Conservation (phyloP, 2,888 invertebrate species). For the Hesperia comma region DNA sequence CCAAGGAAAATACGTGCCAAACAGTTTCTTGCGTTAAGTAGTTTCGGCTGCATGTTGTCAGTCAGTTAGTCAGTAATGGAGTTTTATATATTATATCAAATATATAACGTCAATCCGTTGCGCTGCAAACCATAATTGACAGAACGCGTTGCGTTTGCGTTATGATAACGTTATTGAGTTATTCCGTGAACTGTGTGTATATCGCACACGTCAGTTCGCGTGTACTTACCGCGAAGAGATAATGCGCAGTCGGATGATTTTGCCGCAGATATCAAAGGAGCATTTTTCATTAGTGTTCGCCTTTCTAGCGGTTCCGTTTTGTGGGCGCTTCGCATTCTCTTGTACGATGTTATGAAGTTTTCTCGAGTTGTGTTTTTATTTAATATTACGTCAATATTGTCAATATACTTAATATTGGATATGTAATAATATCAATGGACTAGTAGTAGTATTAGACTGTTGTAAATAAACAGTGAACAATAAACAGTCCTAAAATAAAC, state of each 20-base stretch:
- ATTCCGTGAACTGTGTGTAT: not conserved
- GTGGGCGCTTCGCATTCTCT: slow-evolving; percentile 7
- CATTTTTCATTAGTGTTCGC: slow-evolving; percentile 24
- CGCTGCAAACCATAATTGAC: not conserved
- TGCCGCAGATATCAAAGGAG: slow-evolving; percentile 13
- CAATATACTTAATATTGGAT: too few relatives aligned
- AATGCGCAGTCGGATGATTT: slow-evolving; percentile 2
- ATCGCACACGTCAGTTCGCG: not conserved
- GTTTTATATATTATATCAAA: too few relatives aligned
- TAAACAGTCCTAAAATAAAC: too few relatives aligned
- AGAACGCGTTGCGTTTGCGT: not conserved
- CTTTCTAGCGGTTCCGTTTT: slow-evolving; percentile 9
- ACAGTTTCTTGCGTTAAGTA: too few relatives aligned
- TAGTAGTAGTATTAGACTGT: too few relatives aligned
- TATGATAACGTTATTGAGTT: not conserved
- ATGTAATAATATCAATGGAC: too few relatives aligned
- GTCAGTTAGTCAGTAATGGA: too few relatives aligned
- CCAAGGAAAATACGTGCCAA: too few relatives aligned
- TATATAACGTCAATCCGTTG: too few relatives aligned
- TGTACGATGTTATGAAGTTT: slow-evolving; percentile 6
- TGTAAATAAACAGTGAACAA: too few relatives aligned
- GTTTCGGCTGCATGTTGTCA: too few relatives aligned
- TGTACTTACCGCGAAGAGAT: slow-evolving; percentile 1
- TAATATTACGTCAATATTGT: not conserved
- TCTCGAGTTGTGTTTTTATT: not conserved